Evolutionary conservation across 2,888 invertebrate genomes (phyloP).

Genomic region (Poecilobothrus nobilitatus): DNA sequence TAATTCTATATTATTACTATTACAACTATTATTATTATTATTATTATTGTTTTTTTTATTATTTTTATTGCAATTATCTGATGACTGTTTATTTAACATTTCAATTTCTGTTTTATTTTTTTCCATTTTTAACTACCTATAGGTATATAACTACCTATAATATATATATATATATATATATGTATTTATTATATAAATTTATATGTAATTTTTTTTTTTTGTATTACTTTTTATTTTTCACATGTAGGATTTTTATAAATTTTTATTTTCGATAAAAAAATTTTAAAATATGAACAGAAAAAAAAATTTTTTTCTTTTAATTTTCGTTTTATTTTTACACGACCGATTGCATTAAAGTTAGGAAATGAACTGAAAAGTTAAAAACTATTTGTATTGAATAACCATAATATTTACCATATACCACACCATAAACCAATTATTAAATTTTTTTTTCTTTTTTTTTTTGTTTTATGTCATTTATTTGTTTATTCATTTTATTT

Average conservation of each 20-base stretch:
- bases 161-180: no score
- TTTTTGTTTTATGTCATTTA: not conserved
- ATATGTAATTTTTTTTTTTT: no score
- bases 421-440: no score
- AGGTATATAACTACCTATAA: no score
- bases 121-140: not conserved
- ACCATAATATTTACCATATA: no score
- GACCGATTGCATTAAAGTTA: not conserved
- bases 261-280: no score
- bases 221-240: no score
- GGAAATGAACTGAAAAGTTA: not conserved
- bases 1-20: not conserved
- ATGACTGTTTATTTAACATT: not conserved
- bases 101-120: not conserved
- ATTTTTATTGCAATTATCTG: not conserved
- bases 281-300: no score
- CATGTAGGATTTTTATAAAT: no score
- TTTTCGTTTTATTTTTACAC: not conserved
- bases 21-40: not conserved
- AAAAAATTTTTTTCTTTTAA: no score
- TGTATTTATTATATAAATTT: no score
- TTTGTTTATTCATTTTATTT: not conserved
- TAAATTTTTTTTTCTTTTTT: not conserved
- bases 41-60: not conserved
- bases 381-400: not conserved